phyloP scores from a whole-genome alignment of 2,113 vertebrate genomes.

The Phrynosoma blainvillii region DNA sequence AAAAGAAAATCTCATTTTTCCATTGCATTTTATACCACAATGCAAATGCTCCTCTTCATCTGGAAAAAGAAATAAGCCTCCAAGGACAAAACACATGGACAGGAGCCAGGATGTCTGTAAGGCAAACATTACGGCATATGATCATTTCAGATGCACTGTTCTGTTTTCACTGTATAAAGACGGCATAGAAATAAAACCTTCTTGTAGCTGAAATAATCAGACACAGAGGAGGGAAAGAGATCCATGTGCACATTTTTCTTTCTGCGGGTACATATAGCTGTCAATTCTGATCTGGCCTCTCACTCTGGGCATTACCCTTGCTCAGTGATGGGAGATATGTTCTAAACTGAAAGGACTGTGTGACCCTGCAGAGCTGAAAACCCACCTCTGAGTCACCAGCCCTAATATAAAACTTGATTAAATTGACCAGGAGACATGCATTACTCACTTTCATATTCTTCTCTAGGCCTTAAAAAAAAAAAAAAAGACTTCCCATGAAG shows the following conservation, averaged over 20 bases:
- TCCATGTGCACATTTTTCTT: neutral
- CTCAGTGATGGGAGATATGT: neutral
- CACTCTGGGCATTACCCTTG: neutral
- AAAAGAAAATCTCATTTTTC: constrained; percentile 45
- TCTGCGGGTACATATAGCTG: neutral
- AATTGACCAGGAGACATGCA: neutral
- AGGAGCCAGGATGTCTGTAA: constrained; percentile 5
- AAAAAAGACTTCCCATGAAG: neutral
- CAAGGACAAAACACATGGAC: constrained; percentile 26
- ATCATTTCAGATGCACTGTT: neutral
- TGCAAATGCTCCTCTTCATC: constrained; percentile 48
- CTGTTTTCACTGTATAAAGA: neutral
- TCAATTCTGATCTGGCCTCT: too few relatives aligned
- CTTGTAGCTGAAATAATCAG: neutral
- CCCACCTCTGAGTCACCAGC: too few relatives aligned
- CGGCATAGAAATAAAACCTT: neutral
- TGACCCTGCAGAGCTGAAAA: too few relatives aligned
- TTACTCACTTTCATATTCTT: neutral
- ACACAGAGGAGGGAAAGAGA: neutral
- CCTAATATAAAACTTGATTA: neutral
- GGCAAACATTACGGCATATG: constrained; percentile 4
- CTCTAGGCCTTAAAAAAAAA: neutral
- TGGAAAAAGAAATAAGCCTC: constrained; percentile 43
- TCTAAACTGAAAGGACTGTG: neutral
- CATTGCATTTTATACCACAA: constrained; percentile 32